Base-by-base conservation (phyloP, 2,888 invertebrate genomes). In the Ernsta delagoae region DNA sequence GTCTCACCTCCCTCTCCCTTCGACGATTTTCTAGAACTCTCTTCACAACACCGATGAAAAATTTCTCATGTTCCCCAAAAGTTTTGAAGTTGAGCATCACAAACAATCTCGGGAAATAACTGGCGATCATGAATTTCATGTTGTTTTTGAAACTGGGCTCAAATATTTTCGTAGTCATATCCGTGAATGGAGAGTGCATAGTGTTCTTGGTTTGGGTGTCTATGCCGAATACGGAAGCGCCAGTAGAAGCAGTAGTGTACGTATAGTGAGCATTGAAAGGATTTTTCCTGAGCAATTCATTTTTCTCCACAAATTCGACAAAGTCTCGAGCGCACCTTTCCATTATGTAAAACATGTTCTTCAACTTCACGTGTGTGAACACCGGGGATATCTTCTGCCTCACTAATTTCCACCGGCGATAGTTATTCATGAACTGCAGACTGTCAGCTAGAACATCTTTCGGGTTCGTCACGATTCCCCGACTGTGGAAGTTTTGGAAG, bases 211-310 rank as follows among this genome's bases (percentile, higher is more conserved):
- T 77, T 50, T 83, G 76, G 6, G 85, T 83, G 59, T 90, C 87
- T 24, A 94, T 83, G 0, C 94, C 94, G 70, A 94, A 93, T 0
- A 93, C 83, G 6, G 89, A 81, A 1, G 90, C 85, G 4, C 83
- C 87, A 39, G 91, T 87, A 0, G 87, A 81, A 3, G 85, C 83
- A 2, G 87, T 83, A 0, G 86, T 86, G 48, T 84, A 90, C 0
- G 82, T 86, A 56, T 84, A 86, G 0, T 89, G 60, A 9, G 75
- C 77, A 53, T 81, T 78, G 36, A 84, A 89, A 5, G 87, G 81
- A 1, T 79, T 82, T 5, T 76, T 31, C 31, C 31, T 31, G 4
- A 31, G 31, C 31, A 31, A 31, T n/a, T 74, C 16, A 68, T 80
- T 77, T 9, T 77, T 70, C 70, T 83, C 79, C 8, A 89, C 64